Base-by-base conservation (phyloP, 1,140 invertebrate genomes). In the Scaptomyza montana region DNA sequence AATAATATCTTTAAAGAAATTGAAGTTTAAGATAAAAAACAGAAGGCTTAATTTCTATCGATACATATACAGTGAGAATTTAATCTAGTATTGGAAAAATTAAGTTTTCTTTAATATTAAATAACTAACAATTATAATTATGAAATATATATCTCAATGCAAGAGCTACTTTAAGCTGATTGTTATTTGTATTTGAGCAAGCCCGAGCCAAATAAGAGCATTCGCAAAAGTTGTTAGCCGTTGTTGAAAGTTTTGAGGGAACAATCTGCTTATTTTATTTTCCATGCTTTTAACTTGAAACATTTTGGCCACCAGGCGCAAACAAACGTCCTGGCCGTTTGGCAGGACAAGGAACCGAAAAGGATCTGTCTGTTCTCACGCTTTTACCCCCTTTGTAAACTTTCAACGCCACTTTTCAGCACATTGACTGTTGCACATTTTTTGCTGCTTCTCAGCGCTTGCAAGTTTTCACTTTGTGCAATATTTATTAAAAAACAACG, bases 371-470 rank as follows among this genome's bases (percentile, higher is more conserved):
- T 13, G 12, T 36, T 36, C 33, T 36, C 33, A 36, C 33, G 1
- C 8, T 36, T 36, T 13, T 47, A 33, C 73, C 25, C 50, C 28
- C 36, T 3, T 5, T n/a, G 51, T 54, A 65, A 78, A 87, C 82
- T 87, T 82, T 65, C 60, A 56, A 80, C 55, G 74, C 74, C 78
- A 86, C 81, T 85, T 77, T 87, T 72, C 70, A 78, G 81, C 78
- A 46, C 81, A 76, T 82, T 81, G 69, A 69, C 82, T 87, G 81
- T 81, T 86, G 79, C 78, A 87, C 69, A 66, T 86, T 78, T 75
- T 86, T 73, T 70, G 5, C 61, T 49, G 45, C 72, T 70, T 2
- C 61, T 53, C 50, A 12, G 63, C 78, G 78, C 74, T 81, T 53
- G 65, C 71, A 67, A 76, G 74, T 80, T 89, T 86, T 78, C 76